Base-by-base conservation (phyloP, 2,797 vertebrate species). In the Nothura maculosa region DNA sequence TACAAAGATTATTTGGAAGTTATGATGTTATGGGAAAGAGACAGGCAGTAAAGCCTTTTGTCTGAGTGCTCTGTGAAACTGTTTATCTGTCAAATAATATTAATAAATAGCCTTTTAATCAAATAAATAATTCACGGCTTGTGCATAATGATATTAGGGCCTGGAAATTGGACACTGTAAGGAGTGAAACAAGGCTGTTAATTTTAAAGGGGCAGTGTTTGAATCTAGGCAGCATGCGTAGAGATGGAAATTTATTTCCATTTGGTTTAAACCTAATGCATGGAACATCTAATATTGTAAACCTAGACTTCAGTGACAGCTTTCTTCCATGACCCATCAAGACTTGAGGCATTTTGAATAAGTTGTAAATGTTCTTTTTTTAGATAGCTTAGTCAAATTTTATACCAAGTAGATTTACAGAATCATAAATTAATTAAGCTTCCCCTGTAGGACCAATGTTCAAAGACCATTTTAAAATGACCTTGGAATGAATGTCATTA, bases 21-120 rank as follows among this genome's bases (percentile, higher is more conserved):
- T 90, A 47, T 17, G 57, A 38, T 43, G 68, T 57, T 76, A 47
- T 4, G 8, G 24, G 58, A 73, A 81, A 90, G 52, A 85, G 10
- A 10, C 58, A 92, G 81, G 75, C 80, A 47, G 91, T 86, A 87
- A 89, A 82, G 78, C 32, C 81, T 60, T 87, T 83, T 88, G 88
- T 87, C 87, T 60, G 68, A 90, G 64, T 81, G 69, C 84, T 79
- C 55, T 90, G 82, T 45, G 75, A 85, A 82, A 75, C 43, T 77
- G 50, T 85, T 91, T 48, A 48, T 95, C 85, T 97, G 93, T 92
- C 92, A 91, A 84, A 73, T 76, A 96, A 94, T 93, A 67, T 90
- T 93, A 93, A 82, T 91, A 94, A 96, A 90, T 89, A 94, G 76
- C 28, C 68, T 96, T 97, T 96, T 95, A 97, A 97, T 97, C 88